Percentiles rank a stretch among this genome's conserved stretches.
Evolutionary conservation across 2,888 invertebrate species (phyloP).

Genomic region (Caprella mutica): DNA sequence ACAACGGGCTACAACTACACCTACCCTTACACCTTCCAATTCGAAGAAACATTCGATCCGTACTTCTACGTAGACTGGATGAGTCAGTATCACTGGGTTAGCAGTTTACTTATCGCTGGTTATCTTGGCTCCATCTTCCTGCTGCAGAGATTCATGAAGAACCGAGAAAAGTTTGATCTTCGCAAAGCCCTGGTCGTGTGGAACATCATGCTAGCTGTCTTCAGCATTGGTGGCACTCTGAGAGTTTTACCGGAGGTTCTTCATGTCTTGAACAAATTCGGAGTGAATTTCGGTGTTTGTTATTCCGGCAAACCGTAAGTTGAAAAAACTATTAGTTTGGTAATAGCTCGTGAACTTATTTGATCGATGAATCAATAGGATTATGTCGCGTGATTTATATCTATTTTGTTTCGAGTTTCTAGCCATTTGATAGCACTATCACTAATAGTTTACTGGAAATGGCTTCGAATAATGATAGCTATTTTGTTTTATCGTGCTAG

Average conservation of each 20-base stretch:
- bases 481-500: no score
- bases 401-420: no score
- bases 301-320: slow-evolving; percentile 29
- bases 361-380: no score
- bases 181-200: slow-evolving; percentile 21
- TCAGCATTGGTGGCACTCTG: slow-evolving; percentile 26
- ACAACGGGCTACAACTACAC: slow-evolving; percentile 13
- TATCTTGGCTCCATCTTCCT: slow-evolving; percentile 26
- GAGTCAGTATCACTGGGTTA: slow-evolving; percentile 12
- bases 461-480: no score
- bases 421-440: no score
- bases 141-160: slow-evolving; percentile 29
- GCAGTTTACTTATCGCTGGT: slow-evolving; percentile 23
- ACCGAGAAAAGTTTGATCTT: slow-evolving; percentile 16
- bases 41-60: slow-evolving; percentile 12
- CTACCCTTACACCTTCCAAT: slow-evolving; percentile 5
- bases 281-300: slow-evolving; percentile 29
- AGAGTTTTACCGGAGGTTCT: slow-evolving; percentile 22
- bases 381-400: no score
- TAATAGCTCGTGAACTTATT: no score
- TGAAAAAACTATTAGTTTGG: no score
- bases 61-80: slow-evolving; percentile 6
- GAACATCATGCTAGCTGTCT: slow-evolving; percentile 25
- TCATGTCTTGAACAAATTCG: slow-evolving; percentile 25
- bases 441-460: no score